These are phyloP conservation scores for Chionodraco myersi DNA, from an alignment of 2,113 vertebrate species.

Conservation along the genomic window DNA sequence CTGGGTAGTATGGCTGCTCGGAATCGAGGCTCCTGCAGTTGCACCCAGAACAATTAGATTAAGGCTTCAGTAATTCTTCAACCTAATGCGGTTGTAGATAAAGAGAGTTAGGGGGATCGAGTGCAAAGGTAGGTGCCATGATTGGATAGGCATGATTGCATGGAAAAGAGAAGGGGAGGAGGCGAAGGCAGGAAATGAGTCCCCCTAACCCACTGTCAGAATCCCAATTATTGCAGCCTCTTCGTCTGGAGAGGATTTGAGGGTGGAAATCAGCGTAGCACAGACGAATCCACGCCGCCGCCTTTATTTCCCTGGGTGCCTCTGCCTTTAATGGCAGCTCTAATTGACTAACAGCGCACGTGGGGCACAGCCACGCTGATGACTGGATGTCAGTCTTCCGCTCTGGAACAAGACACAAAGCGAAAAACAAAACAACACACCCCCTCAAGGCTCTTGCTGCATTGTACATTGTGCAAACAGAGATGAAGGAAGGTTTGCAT, in stretches of 20 bases:
- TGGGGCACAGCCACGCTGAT: constrained; percentile 58
- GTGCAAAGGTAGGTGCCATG: constrained; percentile 62
- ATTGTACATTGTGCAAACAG: constrained; percentile 67
- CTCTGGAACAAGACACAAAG: constrained; percentile 64
- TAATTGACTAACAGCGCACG: constrained; percentile 79
- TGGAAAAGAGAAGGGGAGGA: constrained; percentile 51
- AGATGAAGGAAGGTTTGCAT: constrained; percentile 50
- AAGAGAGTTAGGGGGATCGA: constrained; percentile 61
- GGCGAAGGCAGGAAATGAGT: constrained; percentile 67
- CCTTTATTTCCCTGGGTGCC: constrained; percentile 79
- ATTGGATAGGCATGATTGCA: constrained; percentile 67
- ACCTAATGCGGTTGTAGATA: constrained; percentile 56
- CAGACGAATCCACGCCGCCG: constrained; percentile 56
- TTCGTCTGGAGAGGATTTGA: constrained; percentile 76
- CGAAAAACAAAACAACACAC: constrained; percentile 70
- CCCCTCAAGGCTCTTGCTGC: constrained; percentile 62
- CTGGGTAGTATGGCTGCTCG: constrained; percentile 20
- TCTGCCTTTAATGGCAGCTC: constrained; percentile 76
- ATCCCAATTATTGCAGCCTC: constrained; percentile 73
- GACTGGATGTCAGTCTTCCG: constrained; percentile 69
- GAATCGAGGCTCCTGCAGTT: constrained; percentile 37
- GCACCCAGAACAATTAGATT: constrained; percentile 67
- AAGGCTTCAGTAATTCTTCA: constrained; percentile 63
- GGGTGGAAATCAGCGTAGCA: constrained; percentile 68
- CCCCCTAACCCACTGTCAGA: constrained; percentile 68